Percentiles rank a stretch among this genome's conserved stretches.
These are phyloP conservation scores for Drosophila truncata DNA, from an alignment of 1,140 invertebrate genomes.

Conservation along the genomic window DNA sequence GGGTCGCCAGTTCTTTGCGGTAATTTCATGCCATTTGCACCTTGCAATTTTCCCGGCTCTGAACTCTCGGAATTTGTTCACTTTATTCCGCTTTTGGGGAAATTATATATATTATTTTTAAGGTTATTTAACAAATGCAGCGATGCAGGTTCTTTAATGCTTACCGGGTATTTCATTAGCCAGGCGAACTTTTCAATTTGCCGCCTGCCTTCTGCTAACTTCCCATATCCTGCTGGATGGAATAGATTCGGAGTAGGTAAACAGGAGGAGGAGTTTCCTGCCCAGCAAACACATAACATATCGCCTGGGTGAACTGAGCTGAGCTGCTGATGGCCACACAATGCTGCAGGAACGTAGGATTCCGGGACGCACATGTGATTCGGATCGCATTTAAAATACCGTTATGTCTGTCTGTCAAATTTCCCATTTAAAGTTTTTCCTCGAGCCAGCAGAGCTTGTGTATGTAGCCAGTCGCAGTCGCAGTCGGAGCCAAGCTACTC, in stretches of 20 bases:
- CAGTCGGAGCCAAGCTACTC: conserved; percentile 27
- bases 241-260: conserved; percentile 14
- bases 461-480: conserved; percentile 32
- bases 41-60: conserved; percentile 53
- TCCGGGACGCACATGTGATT: conserved; percentile 35
- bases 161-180: conserved; percentile 41
- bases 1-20: conserved; percentile 62
- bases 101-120: conserved; percentile 48
- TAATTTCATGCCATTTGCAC: conserved; percentile 81
- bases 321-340: conserved; percentile 28
- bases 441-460: conserved; percentile 32
- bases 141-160: conserved; percentile 17
- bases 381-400: conserved; percentile 73
- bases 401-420: conserved; percentile 76
- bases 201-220: not conserved
- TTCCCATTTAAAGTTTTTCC: conserved; percentile 79
- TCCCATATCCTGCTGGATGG: not conserved
- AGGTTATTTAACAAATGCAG: conserved; percentile 46
- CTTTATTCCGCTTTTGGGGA: conserved; percentile 10
- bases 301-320: conserved; percentile 14
- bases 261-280: not conserved
- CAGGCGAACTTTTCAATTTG: conserved; percentile 50
- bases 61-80: conserved; percentile 27
- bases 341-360: conserved; percentile 15
- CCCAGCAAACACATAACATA: not conserved